These are phyloP conservation scores for Hoplias malabaricus DNA, from an alignment of 2,113 vertebrate species.

Conservation along the genomic window DNA sequence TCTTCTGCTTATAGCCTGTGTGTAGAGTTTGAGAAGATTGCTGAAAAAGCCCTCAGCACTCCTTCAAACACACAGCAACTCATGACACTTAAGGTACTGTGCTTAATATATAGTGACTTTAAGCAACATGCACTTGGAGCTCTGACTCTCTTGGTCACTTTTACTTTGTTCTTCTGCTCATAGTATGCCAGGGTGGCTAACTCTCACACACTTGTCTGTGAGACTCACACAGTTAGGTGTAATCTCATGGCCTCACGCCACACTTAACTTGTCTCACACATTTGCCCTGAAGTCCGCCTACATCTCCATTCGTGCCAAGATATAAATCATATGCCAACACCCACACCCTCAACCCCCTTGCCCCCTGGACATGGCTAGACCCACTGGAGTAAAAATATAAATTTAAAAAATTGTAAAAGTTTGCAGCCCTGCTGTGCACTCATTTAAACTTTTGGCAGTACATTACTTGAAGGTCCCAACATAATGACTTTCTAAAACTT, in stretches of 20 bases:
- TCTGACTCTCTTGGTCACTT: background rate
- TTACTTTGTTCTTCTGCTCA: background rate
- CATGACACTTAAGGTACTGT: constrained; percentile 84
- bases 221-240: too few relatives aligned
- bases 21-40: constrained; percentile 82
- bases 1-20: constrained; percentile 63
- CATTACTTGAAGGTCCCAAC: background rate
- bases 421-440: background rate
- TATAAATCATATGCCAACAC: too few relatives aligned
- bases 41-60: constrained; percentile 80
- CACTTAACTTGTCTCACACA: too few relatives aligned
- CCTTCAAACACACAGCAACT: constrained; percentile 82
- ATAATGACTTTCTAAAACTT: background rate
- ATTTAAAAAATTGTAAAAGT: background rate
- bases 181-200: too few relatives aligned
- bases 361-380: too few relatives aligned
- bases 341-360: too few relatives aligned
- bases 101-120: background rate
- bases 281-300: too few relatives aligned
- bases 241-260: too few relatives aligned
- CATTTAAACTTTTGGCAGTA: background rate
- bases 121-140: background rate
- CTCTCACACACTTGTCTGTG: too few relatives aligned
- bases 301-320: too few relatives aligned
- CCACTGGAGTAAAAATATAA: too few relatives aligned